These are phyloP conservation scores for Plectropomus leopardus DNA, from an alignment of 2,113 vertebrate genomes.

Conservation along the genomic window DNA sequence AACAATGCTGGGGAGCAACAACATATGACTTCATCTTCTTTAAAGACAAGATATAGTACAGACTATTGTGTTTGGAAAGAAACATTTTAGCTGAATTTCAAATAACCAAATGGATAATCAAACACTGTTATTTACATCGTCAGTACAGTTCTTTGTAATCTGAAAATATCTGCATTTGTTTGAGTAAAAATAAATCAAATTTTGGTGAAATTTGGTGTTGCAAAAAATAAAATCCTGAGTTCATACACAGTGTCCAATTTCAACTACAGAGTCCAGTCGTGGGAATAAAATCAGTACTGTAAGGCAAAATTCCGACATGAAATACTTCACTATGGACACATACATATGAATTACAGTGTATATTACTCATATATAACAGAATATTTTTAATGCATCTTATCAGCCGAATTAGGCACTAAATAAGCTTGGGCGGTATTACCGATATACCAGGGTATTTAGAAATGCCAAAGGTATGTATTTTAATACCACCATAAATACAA, in stretches of 20 bases:
- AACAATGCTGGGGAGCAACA: not conserved
- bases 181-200: not conserved
- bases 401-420: too few relatives aligned
- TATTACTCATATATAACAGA: not conserved
- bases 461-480: too few relatives aligned
- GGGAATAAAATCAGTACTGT: not conserved
- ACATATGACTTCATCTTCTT: not conserved
- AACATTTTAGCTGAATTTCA: not conserved
- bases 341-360: not conserved
- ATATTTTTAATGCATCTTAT: not conserved
- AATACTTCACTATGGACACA: not conserved
- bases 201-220: not conserved
- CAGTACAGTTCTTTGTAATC: not conserved
- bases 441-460: too few relatives aligned
- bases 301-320: not conserved
- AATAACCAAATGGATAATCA: not conserved
- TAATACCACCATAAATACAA: too few relatives aligned
- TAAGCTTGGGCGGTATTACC: too few relatives aligned
- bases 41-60: not conserved
- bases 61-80: not conserved
- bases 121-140: not conserved
- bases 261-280: not conserved
- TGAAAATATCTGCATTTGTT: not conserved
- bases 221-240: conserved; percentile 4
- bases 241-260: not conserved